Conservation (phyloP, 2,888 invertebrate species). For the Ophion ellenae region DNA sequence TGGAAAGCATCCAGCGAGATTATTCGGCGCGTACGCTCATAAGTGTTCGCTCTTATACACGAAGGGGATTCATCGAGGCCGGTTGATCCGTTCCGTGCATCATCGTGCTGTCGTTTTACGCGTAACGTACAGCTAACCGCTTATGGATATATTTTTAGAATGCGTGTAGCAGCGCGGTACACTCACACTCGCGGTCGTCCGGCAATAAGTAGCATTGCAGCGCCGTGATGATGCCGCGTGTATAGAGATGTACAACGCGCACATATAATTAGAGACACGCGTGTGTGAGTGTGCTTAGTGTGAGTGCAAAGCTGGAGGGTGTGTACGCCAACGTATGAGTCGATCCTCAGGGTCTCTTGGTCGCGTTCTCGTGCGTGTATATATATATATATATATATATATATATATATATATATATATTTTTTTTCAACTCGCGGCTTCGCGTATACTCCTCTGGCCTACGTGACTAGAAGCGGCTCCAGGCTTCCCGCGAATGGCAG, state of each 20-base stretch:
- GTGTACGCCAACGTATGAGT: conserved; percentile 33
- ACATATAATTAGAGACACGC: conserved; percentile 20
- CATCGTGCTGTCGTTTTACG: conserved; percentile 32
- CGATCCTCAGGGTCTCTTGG: conserved; percentile 48
- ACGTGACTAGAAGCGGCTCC: conserved; percentile 62
- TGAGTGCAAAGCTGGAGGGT: conserved; percentile 18
- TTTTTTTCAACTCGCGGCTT: conserved; percentile 46
- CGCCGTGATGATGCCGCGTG: conserved; percentile 47
- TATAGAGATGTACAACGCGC: conserved; percentile 19
- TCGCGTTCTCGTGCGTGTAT: conserved; percentile 1
- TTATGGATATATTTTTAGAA: conserved; percentile 24
- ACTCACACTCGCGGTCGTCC: conserved; percentile 24
- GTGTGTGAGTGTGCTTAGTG: neutral
- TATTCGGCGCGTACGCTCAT: neutral
- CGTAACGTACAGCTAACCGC: conserved; percentile 41
- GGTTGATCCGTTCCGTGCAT: conserved; percentile 40
- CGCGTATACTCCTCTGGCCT: conserved; percentile 53
- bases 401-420: conserved; percentile 36
- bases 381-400: conserved; percentile 39
- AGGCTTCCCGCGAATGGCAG: conserved; percentile 25
- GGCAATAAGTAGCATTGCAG: conserved; percentile 45
- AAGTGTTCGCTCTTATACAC: neutral
- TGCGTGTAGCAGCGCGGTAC: conserved; percentile 4
- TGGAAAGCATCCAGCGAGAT: neutral
- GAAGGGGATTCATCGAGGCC: conserved; percentile 25